Conservation (phyloP, 1,140 invertebrate genomes). For the Trachelipus rathkii region DNA sequence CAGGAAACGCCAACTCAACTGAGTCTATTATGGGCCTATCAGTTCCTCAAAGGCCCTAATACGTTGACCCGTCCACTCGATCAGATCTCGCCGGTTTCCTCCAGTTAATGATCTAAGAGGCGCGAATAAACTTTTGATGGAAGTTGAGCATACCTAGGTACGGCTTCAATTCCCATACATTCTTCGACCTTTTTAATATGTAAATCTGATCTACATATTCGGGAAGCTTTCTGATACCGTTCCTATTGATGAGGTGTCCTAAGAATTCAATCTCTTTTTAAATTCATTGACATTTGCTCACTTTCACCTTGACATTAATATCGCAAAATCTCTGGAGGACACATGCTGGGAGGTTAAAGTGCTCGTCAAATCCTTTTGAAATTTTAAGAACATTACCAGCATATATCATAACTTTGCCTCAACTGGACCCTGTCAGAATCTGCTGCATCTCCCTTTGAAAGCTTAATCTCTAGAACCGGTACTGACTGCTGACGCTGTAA, state of each 20-base stretch:
- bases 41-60: background rate
- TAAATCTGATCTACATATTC: background rate
- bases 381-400: background rate
- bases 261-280: background rate
- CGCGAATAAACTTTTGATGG: background rate
- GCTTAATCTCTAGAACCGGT: background rate
- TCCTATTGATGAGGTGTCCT: background rate
- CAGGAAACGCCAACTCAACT: background rate
- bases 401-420: background rate
- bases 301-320: background rate
- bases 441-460: conserved; percentile 16
- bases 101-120: background rate
- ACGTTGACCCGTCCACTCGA: background rate
- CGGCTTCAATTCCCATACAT: background rate
- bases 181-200: background rate
- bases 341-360: background rate
- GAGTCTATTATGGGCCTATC: background rate
- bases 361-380: background rate
- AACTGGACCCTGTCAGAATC: background rate
- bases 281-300: background rate
- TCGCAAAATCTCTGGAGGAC: background rate
- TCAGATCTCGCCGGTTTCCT: background rate
- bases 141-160: background rate
- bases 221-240: background rate
- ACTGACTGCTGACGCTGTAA: too few species aligned